Base-by-base conservation (phyloP, 2,888 invertebrate species). In the Eilema depressum region DNA sequence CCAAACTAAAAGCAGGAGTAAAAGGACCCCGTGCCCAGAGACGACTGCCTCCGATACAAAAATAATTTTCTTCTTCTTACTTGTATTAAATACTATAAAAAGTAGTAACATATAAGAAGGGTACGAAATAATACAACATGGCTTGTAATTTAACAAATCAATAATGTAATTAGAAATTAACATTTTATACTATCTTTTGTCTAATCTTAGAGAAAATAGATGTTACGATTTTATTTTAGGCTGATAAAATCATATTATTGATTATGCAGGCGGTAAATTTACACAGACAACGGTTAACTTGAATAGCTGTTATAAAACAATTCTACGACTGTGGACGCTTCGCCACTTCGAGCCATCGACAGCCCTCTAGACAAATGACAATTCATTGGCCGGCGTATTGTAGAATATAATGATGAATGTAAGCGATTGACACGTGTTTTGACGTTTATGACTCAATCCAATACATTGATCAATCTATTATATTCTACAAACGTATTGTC, bases 151-250 rank as follows among this genome's bases (percentile, higher is more conserved):
- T 93, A 94, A 94, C 93, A 94, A 94, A 94, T 92, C 88, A 91
- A 91, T 93, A 91, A 89, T 94, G 88, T 95, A 93, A 92, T 94
- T 89, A 87, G 91, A 94, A 94, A 93, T 91, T 90, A 94, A 94
- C 92, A 92, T 88, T 91, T 91, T 84, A 90, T 88, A 87, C 90
- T 92, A 93, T 88, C 75, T 70, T 80, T 89, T 86, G 84, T 87
- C 90, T 92, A 91, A 91, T 89, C 86, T 89, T 93, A 91, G 91
- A 87, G 90, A 93, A 94, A 93, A 93, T 93, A 93, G 88, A 91
- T 76, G 69, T 85, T 83, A 87, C 86, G 86, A 86, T 88, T 85
- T 33, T 86, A 87, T 86, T 85, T 87, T 92, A 92, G 92, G 92
- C 93, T 89, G 91, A 91, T 87, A 85, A 87, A 90, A 91, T 88